phyloP scores from a whole-genome alignment of 2,797 vertebrate species.

The Epinephelus coioides region DNA sequence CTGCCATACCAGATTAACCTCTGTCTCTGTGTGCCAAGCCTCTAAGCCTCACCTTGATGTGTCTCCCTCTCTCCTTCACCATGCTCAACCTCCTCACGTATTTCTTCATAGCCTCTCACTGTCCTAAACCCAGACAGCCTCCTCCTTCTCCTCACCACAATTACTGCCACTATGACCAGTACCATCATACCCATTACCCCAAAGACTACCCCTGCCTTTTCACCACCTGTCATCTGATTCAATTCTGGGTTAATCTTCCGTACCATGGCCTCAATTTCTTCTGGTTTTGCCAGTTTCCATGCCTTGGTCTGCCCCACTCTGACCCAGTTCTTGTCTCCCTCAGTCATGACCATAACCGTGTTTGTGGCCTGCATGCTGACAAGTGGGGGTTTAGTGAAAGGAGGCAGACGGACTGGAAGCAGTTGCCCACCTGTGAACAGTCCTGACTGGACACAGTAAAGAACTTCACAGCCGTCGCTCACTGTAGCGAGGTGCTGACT shows the following conservation, averaged over 20 bases:
- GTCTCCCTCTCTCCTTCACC: slow-evolving; percentile 23
- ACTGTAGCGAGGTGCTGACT: slow-evolving; percentile 91
- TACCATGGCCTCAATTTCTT: slow-evolving; percentile 71
- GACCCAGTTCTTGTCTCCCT: slow-evolving; percentile 87
- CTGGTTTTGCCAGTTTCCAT: slow-evolving; percentile 85
- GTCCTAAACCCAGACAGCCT: slow-evolving; percentile 13
- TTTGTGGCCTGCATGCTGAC: slow-evolving; percentile 80
- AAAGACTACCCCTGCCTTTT: slow-evolving; percentile 74
- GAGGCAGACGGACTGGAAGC: slow-evolving; percentile 86
- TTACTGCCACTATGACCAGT: slow-evolving; percentile 55
- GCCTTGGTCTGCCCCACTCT: slow-evolving; percentile 82
- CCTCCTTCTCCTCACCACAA: slow-evolving; percentile 71
- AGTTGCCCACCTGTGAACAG: slow-evolving; percentile 87
- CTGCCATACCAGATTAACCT: neutral
- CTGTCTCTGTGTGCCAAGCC: neutral
- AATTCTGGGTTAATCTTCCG: slow-evolving; percentile 32
- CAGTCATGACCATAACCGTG: slow-evolving; percentile 88
- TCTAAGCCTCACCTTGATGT: slow-evolving; percentile 23
- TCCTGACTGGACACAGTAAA: slow-evolving; percentile 90
- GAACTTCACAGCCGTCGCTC: slow-evolving; percentile 92
- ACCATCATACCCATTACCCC: slow-evolving; percentile 73
- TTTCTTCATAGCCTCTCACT: slow-evolving; percentile 62
- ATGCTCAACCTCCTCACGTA: slow-evolving; percentile 32
- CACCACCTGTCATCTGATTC: slow-evolving; percentile 64
- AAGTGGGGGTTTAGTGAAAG: slow-evolving; percentile 86